These are phyloP conservation scores for Babylonia areolata DNA, from an alignment of 1,140 invertebrate species.

Conservation along the genomic window DNA sequence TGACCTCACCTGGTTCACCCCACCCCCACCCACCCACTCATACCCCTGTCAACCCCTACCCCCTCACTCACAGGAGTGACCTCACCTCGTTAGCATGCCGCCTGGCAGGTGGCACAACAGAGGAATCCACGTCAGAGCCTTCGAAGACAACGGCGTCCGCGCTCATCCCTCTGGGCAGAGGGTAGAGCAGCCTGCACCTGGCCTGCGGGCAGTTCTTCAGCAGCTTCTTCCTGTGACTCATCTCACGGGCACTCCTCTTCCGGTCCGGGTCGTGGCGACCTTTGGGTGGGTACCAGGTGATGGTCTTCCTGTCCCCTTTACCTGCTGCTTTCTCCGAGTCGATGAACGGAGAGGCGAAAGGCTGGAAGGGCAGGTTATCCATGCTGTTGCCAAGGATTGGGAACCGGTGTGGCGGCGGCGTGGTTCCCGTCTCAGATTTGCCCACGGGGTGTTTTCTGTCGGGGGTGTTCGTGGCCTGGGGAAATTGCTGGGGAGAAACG, in stretches of 20 bases:
- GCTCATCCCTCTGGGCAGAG: not conserved
- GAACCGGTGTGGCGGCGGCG: not conserved
- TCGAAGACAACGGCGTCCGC: slow-evolving; percentile 23
- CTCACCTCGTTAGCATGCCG: not conserved
- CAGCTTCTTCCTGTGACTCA: not conserved
- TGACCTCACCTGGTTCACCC: not conserved
- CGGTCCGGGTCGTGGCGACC: not conserved
- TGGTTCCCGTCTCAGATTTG: not conserved
- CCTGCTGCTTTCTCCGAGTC: not conserved
- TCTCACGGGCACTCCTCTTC: not conserved
- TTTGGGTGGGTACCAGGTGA: not conserved
- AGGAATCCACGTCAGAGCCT: not conserved
- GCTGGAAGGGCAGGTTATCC: not conserved
- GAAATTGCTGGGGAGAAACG: too few relatives aligned
- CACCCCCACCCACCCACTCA: not conserved
- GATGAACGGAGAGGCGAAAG: slow-evolving; percentile 23
- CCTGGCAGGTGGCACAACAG: not conserved
- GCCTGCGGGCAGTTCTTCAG: slow-evolving; percentile 4
- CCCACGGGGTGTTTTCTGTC: too few relatives aligned
- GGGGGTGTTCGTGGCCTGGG: too few relatives aligned
- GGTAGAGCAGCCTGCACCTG: not conserved
- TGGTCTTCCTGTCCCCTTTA: not conserved
- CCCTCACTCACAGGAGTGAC: not conserved
- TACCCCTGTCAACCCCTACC: not conserved
- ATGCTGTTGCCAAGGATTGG: not conserved